Evolutionary conservation across 2,888 invertebrate genomes (phyloP).

Genomic region (Metalampra italica): DNA sequence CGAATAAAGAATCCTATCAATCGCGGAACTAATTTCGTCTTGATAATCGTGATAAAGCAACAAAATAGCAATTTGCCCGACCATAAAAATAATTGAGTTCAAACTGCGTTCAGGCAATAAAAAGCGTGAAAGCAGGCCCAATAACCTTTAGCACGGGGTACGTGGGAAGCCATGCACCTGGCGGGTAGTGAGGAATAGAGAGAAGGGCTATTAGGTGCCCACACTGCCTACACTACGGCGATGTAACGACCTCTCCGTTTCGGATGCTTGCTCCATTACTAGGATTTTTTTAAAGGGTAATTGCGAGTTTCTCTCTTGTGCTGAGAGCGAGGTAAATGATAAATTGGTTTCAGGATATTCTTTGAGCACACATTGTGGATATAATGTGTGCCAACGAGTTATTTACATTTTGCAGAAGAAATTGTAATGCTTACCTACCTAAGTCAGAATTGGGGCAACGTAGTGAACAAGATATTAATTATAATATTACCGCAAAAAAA

Average conservation of each 20-base stretch:
- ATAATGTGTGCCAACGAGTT: no score
- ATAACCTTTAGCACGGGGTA: slow-evolving; percentile 70
- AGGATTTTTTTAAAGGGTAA: slow-evolving; percentile 38
- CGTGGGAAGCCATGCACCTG: slow-evolving; percentile 70
- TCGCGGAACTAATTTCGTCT: slow-evolving; percentile 67
- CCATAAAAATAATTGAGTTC: slow-evolving; percentile 79
- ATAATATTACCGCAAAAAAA: no score
- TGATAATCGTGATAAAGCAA: slow-evolving; percentile 76
- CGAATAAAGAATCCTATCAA: slow-evolving; percentile 58
- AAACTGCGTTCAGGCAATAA: slow-evolving; percentile 76
- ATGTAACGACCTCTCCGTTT: slow-evolving; percentile 59
- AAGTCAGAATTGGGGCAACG: no score
- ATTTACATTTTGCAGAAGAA: no score
- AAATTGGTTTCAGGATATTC: not conserved
- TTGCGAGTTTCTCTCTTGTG: slow-evolving; percentile 14
- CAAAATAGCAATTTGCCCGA: slow-evolving; percentile 75
- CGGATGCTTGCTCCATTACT: slow-evolving; percentile 52
- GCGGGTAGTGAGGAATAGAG: slow-evolving; percentile 51
- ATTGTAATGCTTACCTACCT: no score
- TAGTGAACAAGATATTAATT: no score
- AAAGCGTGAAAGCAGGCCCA: slow-evolving; percentile 75
- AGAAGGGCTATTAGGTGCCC: slow-evolving; percentile 63
- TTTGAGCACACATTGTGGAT: not conserved
- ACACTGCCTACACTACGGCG: slow-evolving; percentile 55
- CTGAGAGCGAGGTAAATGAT: not conserved